Evolutionary conservation across 2,888 invertebrate species (phyloP).

Genomic region (Cartodere bifasciata): DNA sequence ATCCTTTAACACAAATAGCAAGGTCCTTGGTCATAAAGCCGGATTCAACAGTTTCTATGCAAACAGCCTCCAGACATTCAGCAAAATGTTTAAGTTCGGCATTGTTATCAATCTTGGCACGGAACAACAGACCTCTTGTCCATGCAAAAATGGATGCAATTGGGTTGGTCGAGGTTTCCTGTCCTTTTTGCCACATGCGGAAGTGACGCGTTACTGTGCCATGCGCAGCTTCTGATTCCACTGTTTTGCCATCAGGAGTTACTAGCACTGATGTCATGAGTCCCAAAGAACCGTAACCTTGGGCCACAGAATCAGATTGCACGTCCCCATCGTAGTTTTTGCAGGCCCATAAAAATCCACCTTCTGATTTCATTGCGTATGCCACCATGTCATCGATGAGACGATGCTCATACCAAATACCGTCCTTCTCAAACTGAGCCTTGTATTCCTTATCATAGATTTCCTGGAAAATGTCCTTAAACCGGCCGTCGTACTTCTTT

Average conservation of each 20-base stretch:
- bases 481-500: constrained; percentile 91
- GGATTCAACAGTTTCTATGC: constrained; percentile 87
- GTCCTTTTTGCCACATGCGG: constrained; percentile 79
- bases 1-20: constrained; percentile 94
- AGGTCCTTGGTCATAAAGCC: constrained; percentile 98
- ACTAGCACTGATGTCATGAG: constrained; percentile 96
- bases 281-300: constrained; percentile 91
- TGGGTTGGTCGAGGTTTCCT: constrained; percentile 97
- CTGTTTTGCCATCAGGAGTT: constrained; percentile 95
- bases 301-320: constrained; percentile 95
- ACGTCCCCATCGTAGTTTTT: constrained; percentile 99
- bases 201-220: constrained; percentile 52
- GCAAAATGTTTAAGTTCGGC: constrained; percentile 63
- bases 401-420: constrained; percentile 96
- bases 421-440: constrained; percentile 64
- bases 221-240: constrained; percentile 97
- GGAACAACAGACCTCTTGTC: constrained; percentile 86
- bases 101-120: constrained; percentile 89
- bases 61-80: constrained; percentile 77
- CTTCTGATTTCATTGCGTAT: constrained; percentile 93
- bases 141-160: constrained; percentile 99
- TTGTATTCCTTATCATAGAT: constrained; percentile 87
- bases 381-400: constrained; percentile 99
- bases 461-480: constrained; percentile 95
- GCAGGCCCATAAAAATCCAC: constrained; percentile 99